These are phyloP conservation scores for Phaetusa simplex DNA, from an alignment of 2,113 vertebrate species.

Conservation along the genomic window DNA sequence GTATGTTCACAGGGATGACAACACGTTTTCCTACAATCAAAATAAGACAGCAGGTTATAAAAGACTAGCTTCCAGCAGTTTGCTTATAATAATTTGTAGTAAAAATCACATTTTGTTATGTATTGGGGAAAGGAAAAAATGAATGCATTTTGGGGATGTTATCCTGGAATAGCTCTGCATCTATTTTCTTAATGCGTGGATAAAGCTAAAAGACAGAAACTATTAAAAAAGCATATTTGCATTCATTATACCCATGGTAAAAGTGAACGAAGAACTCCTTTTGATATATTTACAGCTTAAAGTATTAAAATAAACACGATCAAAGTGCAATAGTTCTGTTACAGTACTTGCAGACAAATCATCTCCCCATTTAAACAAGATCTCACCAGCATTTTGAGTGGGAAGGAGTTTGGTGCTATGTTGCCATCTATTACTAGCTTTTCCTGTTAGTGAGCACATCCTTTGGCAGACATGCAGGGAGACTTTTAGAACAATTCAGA, in stretches of 20 bases:
- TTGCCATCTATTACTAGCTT: slow-evolving; percentile 12
- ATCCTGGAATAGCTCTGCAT: background rate
- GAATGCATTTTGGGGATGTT: background rate
- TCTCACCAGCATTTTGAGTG: background rate
- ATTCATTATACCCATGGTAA: background rate
- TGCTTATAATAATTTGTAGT: background rate
- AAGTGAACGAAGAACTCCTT: background rate
- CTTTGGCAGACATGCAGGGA: background rate
- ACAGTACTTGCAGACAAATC: background rate
- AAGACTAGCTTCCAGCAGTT: background rate
- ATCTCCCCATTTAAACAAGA: background rate
- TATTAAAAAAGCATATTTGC: background rate
- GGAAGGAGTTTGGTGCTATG: background rate
- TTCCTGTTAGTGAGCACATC: slow-evolving; percentile 18
- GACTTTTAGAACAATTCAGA: background rate
- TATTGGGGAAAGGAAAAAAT: background rate
- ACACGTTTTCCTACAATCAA: background rate
- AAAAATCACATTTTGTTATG: background rate
- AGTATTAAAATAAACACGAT: slow-evolving; percentile 13
- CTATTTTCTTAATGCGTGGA: background rate
- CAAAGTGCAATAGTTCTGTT: background rate
- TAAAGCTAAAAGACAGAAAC: slow-evolving; percentile 13
- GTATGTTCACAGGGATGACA: background rate
- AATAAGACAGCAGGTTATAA: background rate
- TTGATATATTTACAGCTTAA: slow-evolving; percentile 10